A percentile compares a stretch with the other conserved stretches of the same genome.
phyloP scores from a whole-genome alignment of 2,113 vertebrate genomes.

The Lanius collurio region DNA sequence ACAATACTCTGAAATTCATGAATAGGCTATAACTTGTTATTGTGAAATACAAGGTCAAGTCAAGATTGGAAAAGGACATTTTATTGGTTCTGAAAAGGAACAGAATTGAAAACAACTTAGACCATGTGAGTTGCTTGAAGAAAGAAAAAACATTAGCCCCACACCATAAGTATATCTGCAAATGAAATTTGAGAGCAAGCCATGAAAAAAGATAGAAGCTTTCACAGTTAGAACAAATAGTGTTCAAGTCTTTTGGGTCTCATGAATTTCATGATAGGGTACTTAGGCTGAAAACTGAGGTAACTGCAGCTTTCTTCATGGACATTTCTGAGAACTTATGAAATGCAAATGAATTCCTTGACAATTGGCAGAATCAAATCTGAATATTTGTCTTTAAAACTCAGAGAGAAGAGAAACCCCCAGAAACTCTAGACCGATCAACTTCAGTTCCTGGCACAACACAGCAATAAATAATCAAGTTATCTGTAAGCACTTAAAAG shows the following conservation, averaged over 20 bases:
- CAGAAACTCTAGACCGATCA: not conserved
- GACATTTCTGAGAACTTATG: not conserved
- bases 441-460: not conserved
- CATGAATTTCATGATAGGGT: constrained; percentile 3
- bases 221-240: not conserved
- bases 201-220: not conserved
- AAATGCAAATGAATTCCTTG: constrained; percentile 9
- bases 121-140: not conserved
- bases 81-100: not conserved
- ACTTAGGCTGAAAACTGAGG: not conserved
- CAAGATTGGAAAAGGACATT: not conserved
- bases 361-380: not conserved
- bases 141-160: not conserved
- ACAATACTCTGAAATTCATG: not conserved
- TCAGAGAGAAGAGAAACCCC: not conserved
- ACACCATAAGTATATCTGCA: not conserved
- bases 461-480: not conserved
- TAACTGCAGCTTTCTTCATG: not conserved
- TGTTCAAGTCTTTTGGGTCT: not conserved
- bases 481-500: not conserved
- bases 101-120: not conserved
- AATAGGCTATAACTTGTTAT: not conserved
- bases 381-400: not conserved
- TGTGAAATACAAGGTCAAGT: not conserved
- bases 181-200: not conserved